Percentiles rank a stretch among this genome's conserved stretches.
phyloP scores from a whole-genome alignment of 1,140 invertebrate species.

The Protaetia brevitarsis region DNA sequence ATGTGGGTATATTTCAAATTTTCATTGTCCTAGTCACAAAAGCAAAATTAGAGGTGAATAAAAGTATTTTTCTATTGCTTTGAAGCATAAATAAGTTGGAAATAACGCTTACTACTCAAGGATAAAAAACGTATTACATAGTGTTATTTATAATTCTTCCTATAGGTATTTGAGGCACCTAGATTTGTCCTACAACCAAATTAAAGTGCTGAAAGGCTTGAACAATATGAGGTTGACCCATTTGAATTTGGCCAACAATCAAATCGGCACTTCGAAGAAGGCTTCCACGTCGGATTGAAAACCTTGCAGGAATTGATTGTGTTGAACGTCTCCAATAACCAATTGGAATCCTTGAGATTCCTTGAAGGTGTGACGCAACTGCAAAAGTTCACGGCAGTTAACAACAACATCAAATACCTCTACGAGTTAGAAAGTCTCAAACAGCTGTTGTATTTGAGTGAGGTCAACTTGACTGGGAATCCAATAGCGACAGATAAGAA shows the following conservation, averaged over 20 bases:
- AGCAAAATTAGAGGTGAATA: too few relatives aligned
- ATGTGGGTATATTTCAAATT: too few relatives aligned
- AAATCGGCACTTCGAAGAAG: conserved; percentile 25
- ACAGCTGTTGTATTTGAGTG: conserved; percentile 30
- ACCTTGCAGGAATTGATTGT: conserved; percentile 29
- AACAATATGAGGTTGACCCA: conserved; percentile 20
- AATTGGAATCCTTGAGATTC: conserved; percentile 29
- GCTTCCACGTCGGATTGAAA: conserved; percentile 21
- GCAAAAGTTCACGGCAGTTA: conserved; percentile 27
- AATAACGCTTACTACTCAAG: too few relatives aligned
- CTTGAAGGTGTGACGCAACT: conserved; percentile 26
- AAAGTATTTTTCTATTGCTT: too few relatives aligned
- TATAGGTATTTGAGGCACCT: conserved; percentile 30
- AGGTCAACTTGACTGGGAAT: conserved; percentile 36
- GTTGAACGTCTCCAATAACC: conserved; percentile 28
- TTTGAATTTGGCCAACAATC: conserved; percentile 29
- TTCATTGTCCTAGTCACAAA: background rate
- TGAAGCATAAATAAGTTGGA: too few relatives aligned
- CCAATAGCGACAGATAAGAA: conserved; percentile 26
- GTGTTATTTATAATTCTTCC: background rate
- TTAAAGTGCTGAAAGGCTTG: conserved; percentile 27
- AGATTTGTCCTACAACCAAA: conserved; percentile 30
- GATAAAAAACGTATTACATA: background rate
- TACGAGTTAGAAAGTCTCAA: conserved; percentile 35
- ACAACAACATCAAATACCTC: conserved; percentile 30